Base-by-base conservation (phyloP, 2,797 vertebrate genomes). In the Anomalospiza imberbis region DNA sequence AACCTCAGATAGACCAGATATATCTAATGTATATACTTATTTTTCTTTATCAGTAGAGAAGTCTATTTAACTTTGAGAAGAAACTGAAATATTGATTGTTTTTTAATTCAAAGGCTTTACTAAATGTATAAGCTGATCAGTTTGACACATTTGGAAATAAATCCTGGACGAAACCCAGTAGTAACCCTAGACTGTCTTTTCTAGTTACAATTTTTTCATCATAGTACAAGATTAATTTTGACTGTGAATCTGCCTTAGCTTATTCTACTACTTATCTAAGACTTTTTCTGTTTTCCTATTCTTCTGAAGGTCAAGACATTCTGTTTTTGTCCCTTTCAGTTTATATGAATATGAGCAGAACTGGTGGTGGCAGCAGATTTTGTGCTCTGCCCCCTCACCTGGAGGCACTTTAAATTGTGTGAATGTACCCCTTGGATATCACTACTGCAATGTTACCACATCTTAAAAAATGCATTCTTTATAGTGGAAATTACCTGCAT, bases 351-450 rank as follows among this genome's bases (percentile, higher is more conserved):
- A 34, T 0, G 1, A 76, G 14, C 51, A 65, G 21, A 31, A 26
- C 15, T 28, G n/a, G 9, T 42, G 12, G 6, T 28, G 3, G 13
- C 11, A 53, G 26, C 71, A 78, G 50, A 71, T 51, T 60, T 38
- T 48, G 38, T 61, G 32, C 53, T 78, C 50, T 79, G 58, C 36
- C 28, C 44, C 44, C 38, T 31, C 61, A 66, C 11, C 38, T 28
- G 10, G 38, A 70, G 25, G 22, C 42, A 31, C 34, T 65, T 65
- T 20, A 29, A 18, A 34, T n/a, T 17, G n/a, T 0, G 0, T 24
- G 11, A 7, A 2, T 0, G 0, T 72, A 63, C 7, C 2, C 5
- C 25, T 44, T 48, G 60, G 29, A 29, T 42, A 51, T 63, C 48
- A n/a, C 36, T 62, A 12, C 5, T 38, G 19, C 31, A 84, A 5